A percentile compares a stretch with the other conserved stretches of the same genome.
Conservation (phyloP, 2,797 vertebrate genomes). For the Centroberyx gerrardi region DNA sequence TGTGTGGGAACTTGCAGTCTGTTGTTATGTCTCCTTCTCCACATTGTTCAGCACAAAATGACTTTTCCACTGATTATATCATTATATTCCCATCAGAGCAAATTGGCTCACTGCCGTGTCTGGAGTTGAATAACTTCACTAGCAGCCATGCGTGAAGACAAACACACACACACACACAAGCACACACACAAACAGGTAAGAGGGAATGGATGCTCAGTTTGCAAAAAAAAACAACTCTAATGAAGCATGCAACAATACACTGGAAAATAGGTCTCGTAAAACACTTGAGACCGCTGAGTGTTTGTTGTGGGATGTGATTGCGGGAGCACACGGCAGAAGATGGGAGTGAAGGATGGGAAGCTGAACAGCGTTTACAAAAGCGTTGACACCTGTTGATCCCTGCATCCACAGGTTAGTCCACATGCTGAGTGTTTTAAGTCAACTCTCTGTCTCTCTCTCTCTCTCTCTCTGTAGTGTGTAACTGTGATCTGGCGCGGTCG, state of each 20-base stretch:
- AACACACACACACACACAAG: slow-evolving; percentile 22
- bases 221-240: neutral
- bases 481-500: slow-evolving; percentile 95
- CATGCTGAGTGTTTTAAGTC: neutral
- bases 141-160: slow-evolving; percentile 58
- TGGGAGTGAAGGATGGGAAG: neutral
- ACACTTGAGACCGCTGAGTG: neutral
- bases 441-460: slow-evolving; percentile 5
- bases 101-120: slow-evolving; percentile 69
- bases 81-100: slow-evolving; percentile 76
- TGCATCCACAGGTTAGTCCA: neutral
- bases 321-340: neutral
- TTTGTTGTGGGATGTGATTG: neutral
- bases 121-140: slow-evolving; percentile 50
- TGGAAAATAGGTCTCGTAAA: neutral
- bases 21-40: slow-evolving; percentile 61
- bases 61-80: slow-evolving; percentile 76
- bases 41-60: slow-evolving; percentile 65
- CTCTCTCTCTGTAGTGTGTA: slow-evolving; percentile 89
- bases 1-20: slow-evolving; percentile 37
- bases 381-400: neutral
- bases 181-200: slow-evolving; percentile 33
- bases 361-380: neutral
- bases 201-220: neutral
- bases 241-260: neutral